Evolutionary conservation across 2,797 vertebrate species (phyloP).

Genomic region (Crenuchus spilurus): DNA sequence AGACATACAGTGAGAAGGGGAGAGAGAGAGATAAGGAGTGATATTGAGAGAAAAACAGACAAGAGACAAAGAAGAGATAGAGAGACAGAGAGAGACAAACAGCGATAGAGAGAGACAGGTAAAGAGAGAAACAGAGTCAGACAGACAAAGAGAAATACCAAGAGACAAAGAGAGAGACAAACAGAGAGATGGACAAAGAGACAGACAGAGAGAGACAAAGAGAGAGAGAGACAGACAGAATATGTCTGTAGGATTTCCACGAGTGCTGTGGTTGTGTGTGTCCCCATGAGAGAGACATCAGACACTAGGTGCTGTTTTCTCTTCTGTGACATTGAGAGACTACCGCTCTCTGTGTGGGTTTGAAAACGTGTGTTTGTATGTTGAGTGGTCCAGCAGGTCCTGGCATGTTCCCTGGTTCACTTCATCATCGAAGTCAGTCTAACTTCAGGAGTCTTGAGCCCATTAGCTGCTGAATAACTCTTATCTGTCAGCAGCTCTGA

Average conservation of each 20-base stretch:
- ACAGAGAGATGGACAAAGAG: not conserved
- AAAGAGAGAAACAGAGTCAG: slow-evolving; percentile 14
- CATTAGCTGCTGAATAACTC: not conserved
- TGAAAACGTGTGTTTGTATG: not conserved
- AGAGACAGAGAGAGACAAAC: slow-evolving; percentile 12
- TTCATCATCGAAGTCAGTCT: not conserved
- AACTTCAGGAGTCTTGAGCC: slow-evolving; percentile 13
- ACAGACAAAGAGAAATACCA: too few species aligned
- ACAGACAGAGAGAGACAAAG: slow-evolving; percentile 3
- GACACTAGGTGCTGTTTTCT: not conserved
- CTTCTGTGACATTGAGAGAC: not conserved
- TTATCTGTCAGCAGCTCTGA: slow-evolving; percentile 5
- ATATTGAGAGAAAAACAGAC: not conserved
- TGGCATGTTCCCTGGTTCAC: slow-evolving; percentile 21
- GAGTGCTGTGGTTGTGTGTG: not conserved
- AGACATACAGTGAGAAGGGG: not conserved
- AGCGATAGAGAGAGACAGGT: not conserved
- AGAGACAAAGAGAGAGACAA: not conserved
- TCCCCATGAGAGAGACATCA: slow-evolving; percentile 6
- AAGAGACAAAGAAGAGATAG: not conserved
- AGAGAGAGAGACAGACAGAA: not conserved
- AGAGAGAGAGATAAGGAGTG: not conserved
- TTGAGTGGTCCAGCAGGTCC: not conserved
- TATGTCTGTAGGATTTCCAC: too few species aligned
- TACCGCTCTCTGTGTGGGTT: not conserved